phyloP scores from a whole-genome alignment of 1,140 invertebrate genomes.

The Trichonephila inaurata region DNA sequence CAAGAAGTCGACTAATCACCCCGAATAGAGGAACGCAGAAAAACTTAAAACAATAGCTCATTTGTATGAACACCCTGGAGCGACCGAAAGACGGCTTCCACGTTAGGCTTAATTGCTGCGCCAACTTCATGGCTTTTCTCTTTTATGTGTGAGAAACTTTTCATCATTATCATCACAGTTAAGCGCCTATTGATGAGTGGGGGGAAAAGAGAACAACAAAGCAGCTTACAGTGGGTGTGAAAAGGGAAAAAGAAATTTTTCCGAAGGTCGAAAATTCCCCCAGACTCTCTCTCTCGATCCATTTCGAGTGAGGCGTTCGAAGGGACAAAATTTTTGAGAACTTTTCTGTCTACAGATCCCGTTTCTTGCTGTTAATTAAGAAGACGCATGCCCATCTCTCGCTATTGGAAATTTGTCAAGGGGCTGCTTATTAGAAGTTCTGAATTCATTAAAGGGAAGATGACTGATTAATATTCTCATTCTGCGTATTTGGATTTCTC shows the following conservation, averaged over 20 bases:
- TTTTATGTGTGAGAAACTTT: constrained; percentile 66
- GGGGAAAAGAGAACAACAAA: constrained; percentile 17
- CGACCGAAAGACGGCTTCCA: constrained; percentile 65
- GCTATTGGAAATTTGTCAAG: constrained; percentile 58
- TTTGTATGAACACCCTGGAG: constrained; percentile 73
- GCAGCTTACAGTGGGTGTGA: constrained; percentile 51
- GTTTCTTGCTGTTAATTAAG: constrained; percentile 49
- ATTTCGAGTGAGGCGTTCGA: constrained; percentile 20
- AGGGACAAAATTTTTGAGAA: constrained; percentile 18
- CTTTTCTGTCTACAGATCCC: neutral
- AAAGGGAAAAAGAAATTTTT: constrained; percentile 16
- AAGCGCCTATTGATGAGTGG: constrained; percentile 66
- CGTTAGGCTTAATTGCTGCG: constrained; percentile 70
- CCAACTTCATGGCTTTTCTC: constrained; percentile 52
- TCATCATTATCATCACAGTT: constrained; percentile 75
- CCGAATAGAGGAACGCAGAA: constrained; percentile 43
- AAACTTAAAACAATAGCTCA: constrained; percentile 76
- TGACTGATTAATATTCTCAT: neutral
- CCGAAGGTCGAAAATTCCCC: constrained; percentile 28
- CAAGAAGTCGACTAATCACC: constrained; percentile 70
- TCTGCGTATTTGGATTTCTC: neutral
- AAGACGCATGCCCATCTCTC: constrained; percentile 4
- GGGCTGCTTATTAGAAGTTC: neutral
- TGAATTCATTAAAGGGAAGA: neutral
- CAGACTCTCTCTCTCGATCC: neutral